These are phyloP conservation scores for Scomberomorus guttatus DNA, from an alignment of 2,797 vertebrate species.

Conservation along the genomic window DNA sequence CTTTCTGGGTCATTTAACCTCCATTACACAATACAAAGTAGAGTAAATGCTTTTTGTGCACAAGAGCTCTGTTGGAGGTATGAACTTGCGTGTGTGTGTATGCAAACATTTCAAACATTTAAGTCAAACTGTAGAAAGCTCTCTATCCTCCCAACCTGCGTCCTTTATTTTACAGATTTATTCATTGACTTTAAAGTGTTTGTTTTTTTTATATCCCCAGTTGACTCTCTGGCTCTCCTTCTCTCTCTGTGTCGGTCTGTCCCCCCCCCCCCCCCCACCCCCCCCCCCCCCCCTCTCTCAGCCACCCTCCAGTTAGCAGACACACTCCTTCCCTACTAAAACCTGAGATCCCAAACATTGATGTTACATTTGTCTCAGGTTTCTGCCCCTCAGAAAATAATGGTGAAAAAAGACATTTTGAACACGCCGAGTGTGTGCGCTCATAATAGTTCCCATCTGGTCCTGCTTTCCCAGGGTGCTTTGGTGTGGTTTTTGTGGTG, in stretches of 20 bases:
- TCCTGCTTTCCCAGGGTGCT: conserved; percentile 67
- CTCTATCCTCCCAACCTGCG: background rate
- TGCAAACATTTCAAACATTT: background rate
- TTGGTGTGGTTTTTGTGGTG: conserved; percentile 70
- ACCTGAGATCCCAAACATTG: conserved; percentile 57
- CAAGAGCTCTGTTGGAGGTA: conserved; percentile 23
- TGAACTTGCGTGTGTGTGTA: background rate
- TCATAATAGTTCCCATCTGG: conserved; percentile 70
- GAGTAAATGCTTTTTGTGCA: conserved; percentile 2
- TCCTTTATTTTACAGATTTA: background rate
- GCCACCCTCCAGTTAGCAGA: conserved; percentile 16
- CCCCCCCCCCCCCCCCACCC: background rate
- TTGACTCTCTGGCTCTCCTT: background rate
- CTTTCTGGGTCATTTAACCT: conserved; percentile 13
- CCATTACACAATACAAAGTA: conserved; percentile 6
- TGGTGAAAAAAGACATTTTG: conserved; percentile 31
- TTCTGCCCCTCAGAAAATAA: conserved; percentile 59
- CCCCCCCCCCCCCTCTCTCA: background rate
- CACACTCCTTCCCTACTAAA: conserved; percentile 34
- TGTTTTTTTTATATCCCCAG: background rate
- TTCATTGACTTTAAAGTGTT: background rate
- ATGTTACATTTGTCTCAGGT: conserved; percentile 71
- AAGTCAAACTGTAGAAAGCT: background rate
- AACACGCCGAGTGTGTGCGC: conserved; percentile 34
- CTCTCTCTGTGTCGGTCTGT: background rate